These are phyloP conservation scores for Picathartes gymnocephalus DNA, from an alignment of 2,113 vertebrate species.

Conservation along the genomic window DNA sequence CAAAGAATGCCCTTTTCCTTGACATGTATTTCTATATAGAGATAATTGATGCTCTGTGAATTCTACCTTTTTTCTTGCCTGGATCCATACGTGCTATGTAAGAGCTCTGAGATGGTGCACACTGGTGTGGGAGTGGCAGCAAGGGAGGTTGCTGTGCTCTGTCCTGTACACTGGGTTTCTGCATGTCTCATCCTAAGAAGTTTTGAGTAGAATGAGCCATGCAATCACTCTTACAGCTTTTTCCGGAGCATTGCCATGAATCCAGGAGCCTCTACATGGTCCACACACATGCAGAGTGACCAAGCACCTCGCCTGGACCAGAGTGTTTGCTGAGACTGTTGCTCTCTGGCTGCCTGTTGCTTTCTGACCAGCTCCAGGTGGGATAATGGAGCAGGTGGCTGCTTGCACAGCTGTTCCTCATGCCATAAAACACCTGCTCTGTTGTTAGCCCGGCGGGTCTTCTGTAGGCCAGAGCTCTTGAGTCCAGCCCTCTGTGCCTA, in stretches of 20 bases:
- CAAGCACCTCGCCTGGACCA: accelerated
- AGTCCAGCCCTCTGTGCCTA: not conserved
- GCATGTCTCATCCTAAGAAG: not conserved
- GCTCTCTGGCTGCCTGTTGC: not conserved
- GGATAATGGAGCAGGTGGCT: not conserved
- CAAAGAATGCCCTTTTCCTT: conserved; percentile 12
- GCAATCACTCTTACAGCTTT: not conserved
- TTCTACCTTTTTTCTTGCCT: not conserved
- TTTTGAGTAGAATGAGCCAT: not conserved
- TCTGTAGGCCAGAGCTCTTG: not conserved
- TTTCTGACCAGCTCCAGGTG: not conserved
- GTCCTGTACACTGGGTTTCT: not conserved
- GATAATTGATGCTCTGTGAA: not conserved
- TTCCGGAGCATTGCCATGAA: not conserved
- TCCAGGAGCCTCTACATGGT: not conserved
- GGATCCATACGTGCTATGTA: accelerated
- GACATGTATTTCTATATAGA: not conserved
- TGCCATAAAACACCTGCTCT: not conserved
- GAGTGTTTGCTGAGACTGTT: not conserved
- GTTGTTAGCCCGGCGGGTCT: not conserved
- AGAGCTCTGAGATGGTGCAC: not conserved
- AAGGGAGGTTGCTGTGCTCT: not conserved
- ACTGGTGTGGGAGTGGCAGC: not conserved
- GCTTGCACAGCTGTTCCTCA: not conserved
- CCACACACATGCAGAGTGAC: not conserved